These are phyloP conservation scores for Falcaria lacertinaria DNA, from an alignment of 2,888 invertebrate species.

Conservation along the genomic window DNA sequence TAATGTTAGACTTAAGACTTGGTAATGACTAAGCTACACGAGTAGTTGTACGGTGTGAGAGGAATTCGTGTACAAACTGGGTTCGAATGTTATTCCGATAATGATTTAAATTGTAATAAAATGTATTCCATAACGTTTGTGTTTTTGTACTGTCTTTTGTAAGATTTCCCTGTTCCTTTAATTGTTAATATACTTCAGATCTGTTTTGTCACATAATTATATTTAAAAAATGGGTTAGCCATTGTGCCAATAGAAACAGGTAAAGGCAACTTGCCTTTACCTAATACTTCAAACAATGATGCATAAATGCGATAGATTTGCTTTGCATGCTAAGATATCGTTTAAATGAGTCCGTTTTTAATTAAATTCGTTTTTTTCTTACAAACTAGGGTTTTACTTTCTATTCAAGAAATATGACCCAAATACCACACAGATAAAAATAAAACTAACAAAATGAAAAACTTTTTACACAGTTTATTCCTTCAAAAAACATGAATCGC, in stretches of 20 bases:
- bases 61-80: conserved; percentile 49
- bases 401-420: too few relatives aligned
- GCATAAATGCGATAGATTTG: too few relatives aligned
- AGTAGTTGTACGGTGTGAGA: conserved; percentile 17
- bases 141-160: conserved; percentile 16
- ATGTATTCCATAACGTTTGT: conserved; percentile 29
- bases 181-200: too few relatives aligned
- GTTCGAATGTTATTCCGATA: conserved; percentile 37
- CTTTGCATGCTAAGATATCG: too few relatives aligned
- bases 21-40: conserved; percentile 15
- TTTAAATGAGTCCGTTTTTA: too few relatives aligned
- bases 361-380: too few relatives aligned
- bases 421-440: conserved; percentile 17
- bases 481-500: conserved; percentile 58
- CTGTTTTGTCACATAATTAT: too few relatives aligned
- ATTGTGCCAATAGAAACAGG: too few relatives aligned
- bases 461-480: conserved; percentile 60
- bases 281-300: too few relatives aligned
- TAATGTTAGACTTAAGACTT: conserved; percentile 1
- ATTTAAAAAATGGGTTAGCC: too few relatives aligned
- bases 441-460: conserved; percentile 34
- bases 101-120: conserved; percentile 46
- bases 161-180: not conserved
- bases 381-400: too few relatives aligned
- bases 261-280: too few relatives aligned